These are phyloP conservation scores for Drosophila bocqueti DNA, from an alignment of 1,140 invertebrate species.

Conservation along the genomic window DNA sequence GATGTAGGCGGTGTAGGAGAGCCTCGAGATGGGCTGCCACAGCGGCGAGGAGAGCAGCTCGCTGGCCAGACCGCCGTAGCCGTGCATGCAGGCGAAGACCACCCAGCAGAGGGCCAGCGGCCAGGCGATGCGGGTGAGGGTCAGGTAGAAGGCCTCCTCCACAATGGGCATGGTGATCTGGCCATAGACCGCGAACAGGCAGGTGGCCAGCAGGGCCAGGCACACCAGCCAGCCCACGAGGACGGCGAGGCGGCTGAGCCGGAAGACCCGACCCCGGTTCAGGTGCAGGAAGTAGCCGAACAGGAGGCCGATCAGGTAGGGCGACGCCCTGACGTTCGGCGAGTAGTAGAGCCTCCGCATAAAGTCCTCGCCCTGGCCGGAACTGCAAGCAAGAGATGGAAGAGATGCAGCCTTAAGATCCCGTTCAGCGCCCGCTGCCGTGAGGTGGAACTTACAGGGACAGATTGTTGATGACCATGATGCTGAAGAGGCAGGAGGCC, in stretches of 20 bases:
- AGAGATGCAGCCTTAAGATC: background rate
- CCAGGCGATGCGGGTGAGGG: conserved; percentile 88
- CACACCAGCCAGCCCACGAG: conserved; percentile 47
- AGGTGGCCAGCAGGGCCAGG: conserved; percentile 51
- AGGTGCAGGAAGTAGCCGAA: conserved; percentile 61
- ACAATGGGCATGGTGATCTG: conserved; percentile 40
- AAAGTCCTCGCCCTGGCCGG: background rate
- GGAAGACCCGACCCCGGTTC: conserved; percentile 21
- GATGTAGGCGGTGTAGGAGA: conserved; percentile 86
- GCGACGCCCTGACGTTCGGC: conserved; percentile 53
- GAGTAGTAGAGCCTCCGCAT: conserved; percentile 43
- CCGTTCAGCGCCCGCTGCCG: background rate
- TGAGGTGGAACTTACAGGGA: conserved; percentile 28
- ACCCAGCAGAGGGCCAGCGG: conserved; percentile 88
- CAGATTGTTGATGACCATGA: conserved; percentile 57
- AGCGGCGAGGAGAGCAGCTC: conserved; percentile 85
- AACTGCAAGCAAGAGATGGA: background rate
- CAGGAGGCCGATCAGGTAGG: conserved; percentile 55
- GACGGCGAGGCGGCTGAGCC: conserved; percentile 2
- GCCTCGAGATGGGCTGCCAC: conserved; percentile 86
- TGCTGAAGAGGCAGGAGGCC: conserved; percentile 51
- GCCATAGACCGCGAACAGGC: conserved; percentile 56
- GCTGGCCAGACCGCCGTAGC: conserved; percentile 87
- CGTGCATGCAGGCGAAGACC: conserved; percentile 88
- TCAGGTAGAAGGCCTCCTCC: conserved; percentile 88